Conservation (phyloP, 2,113 vertebrate genomes). For the Xiphophorus maculatus region DNA sequence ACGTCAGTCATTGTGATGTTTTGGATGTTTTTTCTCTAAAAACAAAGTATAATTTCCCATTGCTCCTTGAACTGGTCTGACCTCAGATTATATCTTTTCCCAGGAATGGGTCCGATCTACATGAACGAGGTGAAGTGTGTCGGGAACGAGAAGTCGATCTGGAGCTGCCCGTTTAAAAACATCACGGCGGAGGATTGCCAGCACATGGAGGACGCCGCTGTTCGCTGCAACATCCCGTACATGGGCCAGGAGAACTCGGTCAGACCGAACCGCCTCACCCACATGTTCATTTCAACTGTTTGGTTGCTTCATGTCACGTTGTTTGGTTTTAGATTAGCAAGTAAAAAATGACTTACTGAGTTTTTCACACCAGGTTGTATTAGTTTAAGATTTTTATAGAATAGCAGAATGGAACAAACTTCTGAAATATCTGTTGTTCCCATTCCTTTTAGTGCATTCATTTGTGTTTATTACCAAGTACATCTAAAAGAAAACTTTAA, state of each 20-base stretch:
- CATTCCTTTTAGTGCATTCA: not conserved
- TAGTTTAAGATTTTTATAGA: not conserved
- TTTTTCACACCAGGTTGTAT: not conserved
- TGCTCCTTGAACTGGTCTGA: not conserved
- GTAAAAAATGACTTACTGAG: not conserved
- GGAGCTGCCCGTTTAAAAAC: conserved; percentile 90
- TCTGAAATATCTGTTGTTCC: not conserved
- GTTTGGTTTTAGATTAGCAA: not conserved
- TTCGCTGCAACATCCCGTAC: conserved; percentile 91
- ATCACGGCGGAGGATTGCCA: conserved; percentile 91
- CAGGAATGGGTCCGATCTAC: conserved; percentile 92
- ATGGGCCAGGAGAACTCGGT: conserved; percentile 91
- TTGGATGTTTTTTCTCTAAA: not conserved
- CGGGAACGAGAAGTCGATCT: conserved; percentile 87
- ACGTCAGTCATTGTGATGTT: not conserved
- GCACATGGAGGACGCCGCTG: conserved; percentile 86
- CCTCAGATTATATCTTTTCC: not conserved
- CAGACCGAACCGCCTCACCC: conserved; percentile 59
- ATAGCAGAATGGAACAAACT: not conserved
- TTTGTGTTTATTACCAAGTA: not conserved
- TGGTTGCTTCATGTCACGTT: not conserved
- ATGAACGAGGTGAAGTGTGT: conserved; percentile 91
- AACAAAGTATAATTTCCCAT: not conserved
- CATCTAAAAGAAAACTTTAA: not conserved
- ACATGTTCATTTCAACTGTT: not conserved